phyloP scores from a whole-genome alignment of 2,888 invertebrate species.

The Oasisia sp. region DNA sequence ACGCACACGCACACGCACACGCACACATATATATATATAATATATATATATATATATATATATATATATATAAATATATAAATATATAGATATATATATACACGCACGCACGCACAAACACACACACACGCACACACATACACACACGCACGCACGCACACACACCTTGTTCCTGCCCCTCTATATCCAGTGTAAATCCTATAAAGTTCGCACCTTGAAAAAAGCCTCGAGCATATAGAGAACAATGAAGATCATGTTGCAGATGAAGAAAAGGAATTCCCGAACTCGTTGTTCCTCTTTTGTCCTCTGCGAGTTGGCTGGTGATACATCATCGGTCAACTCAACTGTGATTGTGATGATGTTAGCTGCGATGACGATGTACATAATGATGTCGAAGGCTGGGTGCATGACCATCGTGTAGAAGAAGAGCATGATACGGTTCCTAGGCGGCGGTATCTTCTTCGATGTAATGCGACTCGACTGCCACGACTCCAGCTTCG shows the following conservation, averaged over 20 bases:
- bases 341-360: conserved; percentile 45
- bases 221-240: conserved; percentile 52
- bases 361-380: conserved; percentile 47
- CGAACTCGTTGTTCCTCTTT: neutral
- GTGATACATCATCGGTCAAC: conserved; percentile 39
- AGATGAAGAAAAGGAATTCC: neutral
- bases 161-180: neutral
- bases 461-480: conserved; percentile 14
- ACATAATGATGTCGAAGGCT: conserved; percentile 44
- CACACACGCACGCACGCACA: too few relatives aligned
- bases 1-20: too few relatives aligned
- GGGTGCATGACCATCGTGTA: conserved; percentile 27
- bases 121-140: too few relatives aligned
- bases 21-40: too few relatives aligned
- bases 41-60: too few relatives aligned
- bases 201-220: conserved; percentile 46
- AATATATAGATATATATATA: too few relatives aligned
- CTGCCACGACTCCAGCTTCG: conserved; percentile 25
- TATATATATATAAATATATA: too few relatives aligned
- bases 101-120: too few relatives aligned
- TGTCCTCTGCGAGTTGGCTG: neutral
- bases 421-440: neutral
- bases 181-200: too few relatives aligned
- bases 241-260: conserved; percentile 41
- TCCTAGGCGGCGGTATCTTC: conserved; percentile 19